Conservation (phyloP, 2,797 vertebrate genomes). For the Lacerta agilis region DNA sequence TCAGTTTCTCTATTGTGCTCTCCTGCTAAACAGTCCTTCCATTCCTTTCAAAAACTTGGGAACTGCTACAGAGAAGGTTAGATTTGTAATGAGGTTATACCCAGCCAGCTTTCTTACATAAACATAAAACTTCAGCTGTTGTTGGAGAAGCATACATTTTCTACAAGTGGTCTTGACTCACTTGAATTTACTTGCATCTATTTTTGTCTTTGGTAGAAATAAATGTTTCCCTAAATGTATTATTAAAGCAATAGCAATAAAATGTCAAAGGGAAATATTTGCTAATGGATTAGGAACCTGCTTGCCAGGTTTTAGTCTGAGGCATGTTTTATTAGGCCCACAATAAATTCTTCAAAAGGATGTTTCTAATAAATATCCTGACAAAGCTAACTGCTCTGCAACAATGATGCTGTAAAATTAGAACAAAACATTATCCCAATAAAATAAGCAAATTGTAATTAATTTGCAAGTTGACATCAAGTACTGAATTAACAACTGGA, state of each 20-base stretch:
- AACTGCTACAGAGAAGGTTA: conserved; percentile 2
- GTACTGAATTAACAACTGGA: background rate
- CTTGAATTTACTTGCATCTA: background rate
- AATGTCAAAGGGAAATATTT: conserved; percentile 30
- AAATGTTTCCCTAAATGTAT: conserved; percentile 8
- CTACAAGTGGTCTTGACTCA: conserved; percentile 21
- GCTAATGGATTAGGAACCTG: conserved; percentile 40
- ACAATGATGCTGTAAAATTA: background rate
- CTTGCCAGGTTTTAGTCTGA: conserved; percentile 31
- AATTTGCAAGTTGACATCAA: conserved; percentile 20
- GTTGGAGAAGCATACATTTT: background rate
- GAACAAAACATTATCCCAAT: background rate
- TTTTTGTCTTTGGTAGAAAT: conserved; percentile 24
- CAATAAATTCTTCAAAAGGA: background rate
- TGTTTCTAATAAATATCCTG: background rate
- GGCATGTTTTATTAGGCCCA: conserved; percentile 27
- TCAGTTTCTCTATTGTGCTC: background rate
- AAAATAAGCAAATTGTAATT: conserved; percentile 8
- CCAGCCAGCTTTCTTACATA: background rate
- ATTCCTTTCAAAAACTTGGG: background rate
- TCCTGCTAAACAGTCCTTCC: background rate
- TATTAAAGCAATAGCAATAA: conserved; percentile 26
- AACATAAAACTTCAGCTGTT: background rate
- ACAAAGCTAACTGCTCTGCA: conserved; percentile 9
- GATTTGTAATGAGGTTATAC: background rate